Conservation (phyloP, 2,113 vertebrate species). For the Tragelaphus scriptus region DNA sequence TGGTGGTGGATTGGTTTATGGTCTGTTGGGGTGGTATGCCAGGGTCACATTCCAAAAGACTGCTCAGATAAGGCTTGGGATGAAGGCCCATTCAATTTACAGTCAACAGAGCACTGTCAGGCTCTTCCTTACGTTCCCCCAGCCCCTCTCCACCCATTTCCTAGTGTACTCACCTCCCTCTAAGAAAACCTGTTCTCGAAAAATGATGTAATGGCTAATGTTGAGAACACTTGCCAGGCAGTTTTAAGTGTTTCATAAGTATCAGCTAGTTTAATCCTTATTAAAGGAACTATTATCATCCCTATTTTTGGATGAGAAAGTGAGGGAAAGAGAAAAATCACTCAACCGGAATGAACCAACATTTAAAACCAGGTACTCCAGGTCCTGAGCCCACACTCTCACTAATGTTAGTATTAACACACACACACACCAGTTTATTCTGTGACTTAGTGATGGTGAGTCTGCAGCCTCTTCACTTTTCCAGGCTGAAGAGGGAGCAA, state of each 20-base stretch:
- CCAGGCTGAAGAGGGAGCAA: neutral
- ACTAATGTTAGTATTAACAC: neutral
- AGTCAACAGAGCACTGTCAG: neutral
- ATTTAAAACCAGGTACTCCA: neutral
- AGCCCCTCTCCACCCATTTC: neutral
- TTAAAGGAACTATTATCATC: neutral
- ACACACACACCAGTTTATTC: neutral
- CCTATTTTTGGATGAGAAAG: neutral
- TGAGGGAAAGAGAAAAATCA: neutral
- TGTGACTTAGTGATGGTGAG: neutral
- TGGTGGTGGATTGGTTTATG: neutral
- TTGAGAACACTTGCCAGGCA: neutral
- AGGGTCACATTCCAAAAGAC: neutral
- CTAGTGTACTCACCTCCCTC: neutral
- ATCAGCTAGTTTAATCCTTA: conserved; percentile 16
- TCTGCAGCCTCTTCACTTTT: neutral
- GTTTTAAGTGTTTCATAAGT: neutral
- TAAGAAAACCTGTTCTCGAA: neutral
- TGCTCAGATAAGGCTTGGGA: neutral
- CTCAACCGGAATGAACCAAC: neutral
- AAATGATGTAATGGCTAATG: neutral
- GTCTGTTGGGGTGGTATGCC: neutral
- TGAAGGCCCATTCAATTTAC: neutral
- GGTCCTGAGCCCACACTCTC: neutral
- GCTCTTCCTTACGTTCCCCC: accelerated